Percentiles rank a stretch among this genome's conserved stretches.
Conservation (phyloP, 1,140 invertebrate species). For the Oedothorax gibbosus region DNA sequence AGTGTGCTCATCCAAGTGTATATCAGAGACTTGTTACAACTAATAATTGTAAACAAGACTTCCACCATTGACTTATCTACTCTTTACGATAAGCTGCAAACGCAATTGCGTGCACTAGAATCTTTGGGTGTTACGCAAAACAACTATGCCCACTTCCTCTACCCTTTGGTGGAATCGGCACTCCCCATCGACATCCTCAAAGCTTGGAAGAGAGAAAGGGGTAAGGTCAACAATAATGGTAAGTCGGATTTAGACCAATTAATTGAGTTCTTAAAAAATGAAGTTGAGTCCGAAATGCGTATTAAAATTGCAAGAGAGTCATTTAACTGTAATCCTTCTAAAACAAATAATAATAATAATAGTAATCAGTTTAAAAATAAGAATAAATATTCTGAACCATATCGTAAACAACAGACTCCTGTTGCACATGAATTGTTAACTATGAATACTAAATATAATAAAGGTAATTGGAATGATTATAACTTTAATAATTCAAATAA, state of each 20-base stretch:
- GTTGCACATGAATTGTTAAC: slow-evolving; percentile 23
- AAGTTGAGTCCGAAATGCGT: slow-evolving; percentile 13
- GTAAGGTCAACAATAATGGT: neutral
- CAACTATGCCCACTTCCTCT: neutral
- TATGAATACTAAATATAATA: slow-evolving; percentile 4
- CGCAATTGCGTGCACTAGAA: neutral
- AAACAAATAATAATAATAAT: too few relatives aligned
- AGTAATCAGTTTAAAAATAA: slow-evolving; percentile 8
- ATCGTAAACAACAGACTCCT: neutral
- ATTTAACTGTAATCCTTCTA: neutral
- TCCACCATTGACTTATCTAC: neutral
- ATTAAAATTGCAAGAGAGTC: neutral
- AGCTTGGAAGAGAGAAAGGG: neutral
- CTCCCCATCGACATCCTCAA: neutral
- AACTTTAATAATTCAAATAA: neutral
- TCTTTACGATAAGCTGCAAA: slow-evolving; percentile 25
- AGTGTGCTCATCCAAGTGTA: slow-evolving; percentile 8
- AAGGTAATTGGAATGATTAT: neutral
- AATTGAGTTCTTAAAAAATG: slow-evolving; percentile 14
- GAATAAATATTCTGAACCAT: neutral
- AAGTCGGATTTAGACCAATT: slow-evolving; percentile 18
- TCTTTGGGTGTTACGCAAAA: slow-evolving; percentile 4
- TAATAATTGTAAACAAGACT: neutral
- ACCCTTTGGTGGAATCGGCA: neutral
- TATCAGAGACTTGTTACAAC: slow-evolving; percentile 7